A percentile compares a stretch with the other conserved stretches of the same genome.
phyloP scores from a whole-genome alignment of 35 echinoderm and acorn worm genomes.

The Apostichopus californicus region DNA sequence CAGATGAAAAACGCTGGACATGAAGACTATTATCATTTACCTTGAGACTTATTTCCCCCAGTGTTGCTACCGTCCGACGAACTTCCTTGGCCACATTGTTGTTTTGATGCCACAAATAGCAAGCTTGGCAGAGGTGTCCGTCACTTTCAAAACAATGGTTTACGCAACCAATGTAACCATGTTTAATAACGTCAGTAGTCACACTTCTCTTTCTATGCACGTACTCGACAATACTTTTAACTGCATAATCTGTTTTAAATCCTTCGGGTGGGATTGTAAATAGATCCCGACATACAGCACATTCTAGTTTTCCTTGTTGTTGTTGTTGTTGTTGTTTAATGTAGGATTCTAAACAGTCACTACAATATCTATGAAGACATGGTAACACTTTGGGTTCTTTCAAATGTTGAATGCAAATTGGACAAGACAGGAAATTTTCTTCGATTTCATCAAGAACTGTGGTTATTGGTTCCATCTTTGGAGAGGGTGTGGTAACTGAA shows the following conservation, averaged over 20 bases:
- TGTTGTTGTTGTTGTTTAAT: not conserved
- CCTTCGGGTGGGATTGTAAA: not conserved
- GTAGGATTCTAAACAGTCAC: conserved; percentile 5
- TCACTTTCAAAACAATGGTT: no score
- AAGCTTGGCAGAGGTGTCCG: conserved; percentile 11
- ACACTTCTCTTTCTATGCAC: not conserved
- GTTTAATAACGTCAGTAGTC: not conserved
- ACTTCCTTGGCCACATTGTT: no score
- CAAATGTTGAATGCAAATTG: not conserved
- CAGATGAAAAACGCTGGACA: no score
- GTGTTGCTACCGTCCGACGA: no score
- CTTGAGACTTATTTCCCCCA: no score
- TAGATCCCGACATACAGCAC: not conserved
- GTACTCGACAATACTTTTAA: not conserved
- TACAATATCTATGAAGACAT: conserved; percentile 28
- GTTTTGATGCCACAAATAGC: not conserved
- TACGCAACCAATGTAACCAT: no score
- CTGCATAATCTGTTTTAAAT: not conserved
- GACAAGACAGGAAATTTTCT: not conserved
- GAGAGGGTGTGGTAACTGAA: no score
- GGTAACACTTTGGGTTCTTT: conserved; percentile 19
- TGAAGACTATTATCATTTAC: no score
- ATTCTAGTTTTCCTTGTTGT: not conserved
- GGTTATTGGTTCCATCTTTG: not conserved
- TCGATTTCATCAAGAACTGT: not conserved